Conservation (phyloP, 2,888 invertebrate genomes). For the Meiosimyza decipiens region DNA sequence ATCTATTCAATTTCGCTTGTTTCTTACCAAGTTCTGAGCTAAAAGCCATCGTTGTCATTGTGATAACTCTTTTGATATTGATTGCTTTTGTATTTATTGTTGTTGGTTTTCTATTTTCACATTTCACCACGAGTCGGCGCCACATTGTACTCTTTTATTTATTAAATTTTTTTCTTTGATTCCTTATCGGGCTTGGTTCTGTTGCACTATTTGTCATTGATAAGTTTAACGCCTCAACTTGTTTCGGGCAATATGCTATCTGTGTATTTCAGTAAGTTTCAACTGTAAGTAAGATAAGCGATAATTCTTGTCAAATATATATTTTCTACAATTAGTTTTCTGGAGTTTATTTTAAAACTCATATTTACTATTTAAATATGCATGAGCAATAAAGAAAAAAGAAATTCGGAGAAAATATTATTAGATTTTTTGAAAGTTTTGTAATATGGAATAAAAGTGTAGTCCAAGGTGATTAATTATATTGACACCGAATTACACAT, state of each 20-base stretch:
- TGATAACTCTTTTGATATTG: no score
- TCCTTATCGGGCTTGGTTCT: no score
- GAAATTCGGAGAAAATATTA: no score
- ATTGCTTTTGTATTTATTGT: background rate
- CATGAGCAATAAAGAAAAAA: background rate
- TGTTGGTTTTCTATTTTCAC: background rate
- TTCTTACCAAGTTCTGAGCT: background rate
- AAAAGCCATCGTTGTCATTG: background rate
- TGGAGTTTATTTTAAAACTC: background rate
- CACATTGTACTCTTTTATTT: background rate
- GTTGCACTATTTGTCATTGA: slow-evolving; percentile 5
- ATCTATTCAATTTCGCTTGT: no score
- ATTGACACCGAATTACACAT: no score
- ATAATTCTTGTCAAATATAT: slow-evolving; percentile 2
- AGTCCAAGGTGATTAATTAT: no score
- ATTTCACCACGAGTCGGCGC: slow-evolving; percentile 6
- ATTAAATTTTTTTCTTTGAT: no score
- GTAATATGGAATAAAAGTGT: no score
- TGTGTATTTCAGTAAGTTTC: background rate
- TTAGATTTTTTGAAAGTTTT: no score
- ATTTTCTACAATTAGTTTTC: background rate
- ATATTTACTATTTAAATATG: background rate
- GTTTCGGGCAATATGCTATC: no score
- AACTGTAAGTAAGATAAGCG: slow-evolving; percentile 5
- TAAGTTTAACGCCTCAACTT: background rate